Base-by-base conservation (phyloP, 2,797 vertebrate species). In the Heterohyrax brucei region DNA sequence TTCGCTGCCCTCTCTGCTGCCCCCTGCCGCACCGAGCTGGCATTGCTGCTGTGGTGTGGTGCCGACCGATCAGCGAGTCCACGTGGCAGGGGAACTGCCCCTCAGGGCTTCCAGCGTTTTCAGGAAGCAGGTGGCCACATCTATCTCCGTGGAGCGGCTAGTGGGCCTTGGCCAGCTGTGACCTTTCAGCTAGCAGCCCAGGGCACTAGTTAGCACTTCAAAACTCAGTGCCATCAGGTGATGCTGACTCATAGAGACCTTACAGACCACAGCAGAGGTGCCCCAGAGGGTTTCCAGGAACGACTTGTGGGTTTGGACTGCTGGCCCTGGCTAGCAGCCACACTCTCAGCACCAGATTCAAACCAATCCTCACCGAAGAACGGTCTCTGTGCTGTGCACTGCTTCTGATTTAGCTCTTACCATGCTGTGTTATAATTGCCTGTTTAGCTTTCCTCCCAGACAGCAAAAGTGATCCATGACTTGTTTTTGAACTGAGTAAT, bases 1-100 rank as follows among this genome's bases (percentile, higher is more conserved):
- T 75, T 81, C 53, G 62, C 30, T 68, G 53, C 46, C 56, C 64
- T 78, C 62, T 94, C 53, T 96, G 46, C 81, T 0, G 82, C 94
- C 77, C 64, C 33, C 94, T 97, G 68, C 53, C 44, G 77, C 82
- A 10, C 59, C 3, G 75, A 83, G 39, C 10, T 28, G 82, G 28
- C 79, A 95, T 64, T 26, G 62, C 7, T 28, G 8, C 10, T 26
- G 26, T 28, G 3, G 62, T 64, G 22, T 64, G 62, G 22, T 18
- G 21, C 21, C 19, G 21, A 14, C 56, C 56, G 16, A 59, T 59
- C 16, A 59, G 56, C 16, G 13, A 59, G 12, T 59, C 56, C 56
- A 59, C 16, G 12, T 59, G 56, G 18, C 56, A 59, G 56, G 18
- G 16, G 56, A 16, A 59, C 56, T 4, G 56, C 12, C 56, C 56